Evolutionary conservation across 2,888 invertebrate species (phyloP).

Genomic region (Tachystola acroxantha): DNA sequence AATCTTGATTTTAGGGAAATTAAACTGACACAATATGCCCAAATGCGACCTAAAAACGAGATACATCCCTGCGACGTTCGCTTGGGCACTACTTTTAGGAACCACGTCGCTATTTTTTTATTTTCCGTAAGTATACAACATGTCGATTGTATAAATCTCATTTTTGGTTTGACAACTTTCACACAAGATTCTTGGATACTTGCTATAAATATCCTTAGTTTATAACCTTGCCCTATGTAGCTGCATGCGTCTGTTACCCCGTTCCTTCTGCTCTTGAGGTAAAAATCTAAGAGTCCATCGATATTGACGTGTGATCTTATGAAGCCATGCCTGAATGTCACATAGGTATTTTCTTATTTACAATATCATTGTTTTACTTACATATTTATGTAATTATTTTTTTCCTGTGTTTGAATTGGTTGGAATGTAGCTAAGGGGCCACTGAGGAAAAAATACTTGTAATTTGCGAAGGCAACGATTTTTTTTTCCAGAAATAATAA

Average conservation of each 20-base stretch:
- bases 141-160: slow-evolving; percentile 54
- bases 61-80: slow-evolving; percentile 98
- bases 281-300: no score
- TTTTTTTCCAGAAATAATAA: no score
- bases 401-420: no score
- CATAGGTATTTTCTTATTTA: neutral
- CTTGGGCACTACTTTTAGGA: slow-evolving; percentile 96
- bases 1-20: slow-evolving; percentile 66
- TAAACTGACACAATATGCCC: slow-evolving; percentile 86
- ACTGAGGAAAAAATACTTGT: no score
- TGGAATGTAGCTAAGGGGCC: no score
- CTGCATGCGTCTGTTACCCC: slow-evolving; percentile 15
- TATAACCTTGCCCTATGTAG: slow-evolving; percentile 40
- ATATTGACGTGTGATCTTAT: no score
- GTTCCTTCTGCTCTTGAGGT: no score
- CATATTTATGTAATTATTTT: no score
- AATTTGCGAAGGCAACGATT: no score
- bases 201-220: slow-evolving; percentile 61
- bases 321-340: neutral
- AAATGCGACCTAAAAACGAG: slow-evolving; percentile 98
- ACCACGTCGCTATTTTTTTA: slow-evolving; percentile 97
- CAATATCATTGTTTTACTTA: no score
- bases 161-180: slow-evolving; percentile 73
- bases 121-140: slow-evolving; percentile 93
- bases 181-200: slow-evolving; percentile 63